Percentiles rank a stretch among this genome's conserved stretches.
These are phyloP conservation scores for Neotoxoptera formosana DNA, from an alignment of 1,140 invertebrate genomes.

Conservation along the genomic window DNA sequence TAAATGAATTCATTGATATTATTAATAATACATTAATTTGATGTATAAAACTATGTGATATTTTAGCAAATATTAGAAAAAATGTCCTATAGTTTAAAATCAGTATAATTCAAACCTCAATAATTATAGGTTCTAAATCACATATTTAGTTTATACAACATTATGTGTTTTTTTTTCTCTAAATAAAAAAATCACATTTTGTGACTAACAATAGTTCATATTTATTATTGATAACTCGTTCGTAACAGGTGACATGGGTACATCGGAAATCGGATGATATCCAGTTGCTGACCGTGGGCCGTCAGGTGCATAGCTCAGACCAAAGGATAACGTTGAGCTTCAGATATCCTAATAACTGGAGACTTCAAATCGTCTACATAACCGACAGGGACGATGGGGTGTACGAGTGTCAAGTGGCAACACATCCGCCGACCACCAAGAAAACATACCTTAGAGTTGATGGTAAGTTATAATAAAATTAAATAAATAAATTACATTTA, in stretches of 20 bases:
- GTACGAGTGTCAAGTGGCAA: conserved; percentile 87
- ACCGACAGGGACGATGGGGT: conserved; percentile 76
- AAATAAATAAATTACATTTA: not conserved
- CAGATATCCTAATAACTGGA: conserved; percentile 82
- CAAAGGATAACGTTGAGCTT: conserved; percentile 67
- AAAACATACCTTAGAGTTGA: conserved; percentile 65
- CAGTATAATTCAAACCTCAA: too few species aligned
- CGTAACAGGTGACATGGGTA: conserved; percentile 78
- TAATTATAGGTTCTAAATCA: not conserved
- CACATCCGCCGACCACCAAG: conserved; percentile 74
- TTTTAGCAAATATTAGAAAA: not conserved
- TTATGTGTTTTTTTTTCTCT: not conserved
- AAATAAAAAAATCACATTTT: not conserved
- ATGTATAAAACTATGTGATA: too few species aligned
- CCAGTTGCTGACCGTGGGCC: conserved; percentile 79
- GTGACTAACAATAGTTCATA: too few species aligned
- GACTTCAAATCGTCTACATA: conserved; percentile 79
- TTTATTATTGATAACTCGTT: not conserved
- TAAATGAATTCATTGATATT: too few species aligned
- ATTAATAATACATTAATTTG: too few species aligned
- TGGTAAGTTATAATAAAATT: conserved; percentile 61
- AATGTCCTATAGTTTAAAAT: too few species aligned
- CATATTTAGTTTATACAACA: not conserved
- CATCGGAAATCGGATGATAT: conserved; percentile 75
- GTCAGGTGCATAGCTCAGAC: conserved; percentile 69